A percentile compares a stretch with the other conserved stretches of the same genome.
These are phyloP conservation scores for Aquatica leii DNA, from an alignment of 2,888 invertebrate species.

Conservation along the genomic window DNA sequence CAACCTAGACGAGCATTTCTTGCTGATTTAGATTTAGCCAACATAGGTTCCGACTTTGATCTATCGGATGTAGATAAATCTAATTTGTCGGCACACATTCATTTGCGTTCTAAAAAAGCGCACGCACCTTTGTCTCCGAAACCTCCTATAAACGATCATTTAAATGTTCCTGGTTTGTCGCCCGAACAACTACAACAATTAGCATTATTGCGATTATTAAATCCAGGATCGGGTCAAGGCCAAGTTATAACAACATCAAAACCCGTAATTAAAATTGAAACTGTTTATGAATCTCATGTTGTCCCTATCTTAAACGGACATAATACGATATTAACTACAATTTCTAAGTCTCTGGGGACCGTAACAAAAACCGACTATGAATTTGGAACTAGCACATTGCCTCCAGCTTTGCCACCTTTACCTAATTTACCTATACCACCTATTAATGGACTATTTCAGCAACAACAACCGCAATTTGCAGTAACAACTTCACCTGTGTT, in stretches of 20 bases:
- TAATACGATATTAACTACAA: constrained; percentile 78
- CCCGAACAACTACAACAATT: constrained; percentile 80
- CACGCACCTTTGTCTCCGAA: constrained; percentile 48
- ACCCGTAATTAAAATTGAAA: constrained; percentile 78
- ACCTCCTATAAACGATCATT: constrained; percentile 46
- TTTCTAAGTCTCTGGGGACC: constrained; percentile 79
- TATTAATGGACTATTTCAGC: constrained; percentile 65
- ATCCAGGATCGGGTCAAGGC: constrained; percentile 73
- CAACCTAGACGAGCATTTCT: constrained; percentile 65
- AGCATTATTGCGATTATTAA: constrained; percentile 75
- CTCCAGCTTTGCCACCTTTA: constrained; percentile 58
- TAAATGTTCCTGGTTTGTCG: constrained; percentile 64
- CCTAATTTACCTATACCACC: constrained; percentile 47
- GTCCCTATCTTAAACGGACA: constrained; percentile 80
- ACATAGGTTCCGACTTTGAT: constrained; percentile 77
- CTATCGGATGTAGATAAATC: constrained; percentile 74
- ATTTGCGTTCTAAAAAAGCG: constrained; percentile 63
- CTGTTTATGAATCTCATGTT: constrained; percentile 83
- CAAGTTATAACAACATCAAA: constrained; percentile 81
- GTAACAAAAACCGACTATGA: constrained; percentile 82
- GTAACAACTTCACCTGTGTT: constrained; percentile 83
- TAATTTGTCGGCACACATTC: constrained; percentile 63
- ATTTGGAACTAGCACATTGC: constrained; percentile 76
- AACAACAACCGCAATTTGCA: constrained; percentile 73
- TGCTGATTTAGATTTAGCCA: constrained; percentile 74